Conservation (phyloP, 2,113 vertebrate species). For the Ranitomeya variabilis region DNA sequence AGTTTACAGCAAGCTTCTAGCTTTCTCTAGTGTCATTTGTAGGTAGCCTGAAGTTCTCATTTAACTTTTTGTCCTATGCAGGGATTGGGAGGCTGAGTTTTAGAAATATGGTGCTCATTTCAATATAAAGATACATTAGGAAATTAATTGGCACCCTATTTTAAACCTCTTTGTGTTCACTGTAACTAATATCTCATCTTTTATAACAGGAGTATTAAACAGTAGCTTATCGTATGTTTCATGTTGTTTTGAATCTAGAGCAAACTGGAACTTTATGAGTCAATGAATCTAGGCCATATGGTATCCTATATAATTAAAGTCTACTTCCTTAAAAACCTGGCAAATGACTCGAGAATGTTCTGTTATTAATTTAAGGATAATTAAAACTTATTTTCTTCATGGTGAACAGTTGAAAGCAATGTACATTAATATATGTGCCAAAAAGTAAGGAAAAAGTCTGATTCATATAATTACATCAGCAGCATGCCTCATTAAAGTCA, state of each 20-base stretch:
- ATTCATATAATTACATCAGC: too few relatives aligned
- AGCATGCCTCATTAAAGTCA: background rate
- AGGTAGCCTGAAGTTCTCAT: too few relatives aligned
- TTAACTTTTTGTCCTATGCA: too few relatives aligned
- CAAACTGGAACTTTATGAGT: background rate
- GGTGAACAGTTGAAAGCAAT: background rate
- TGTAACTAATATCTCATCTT: background rate
- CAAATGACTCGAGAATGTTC: background rate
- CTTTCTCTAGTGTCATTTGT: background rate
- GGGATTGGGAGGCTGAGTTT: too few relatives aligned
- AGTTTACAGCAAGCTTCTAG: background rate
- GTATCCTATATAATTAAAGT: background rate
- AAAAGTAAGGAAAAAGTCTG: background rate
- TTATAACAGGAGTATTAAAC: background rate
- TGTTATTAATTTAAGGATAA: background rate
- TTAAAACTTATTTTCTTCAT: background rate
- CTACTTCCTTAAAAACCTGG: constrained; percentile 8
- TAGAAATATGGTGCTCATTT: background rate
- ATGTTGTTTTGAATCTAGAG: background rate
- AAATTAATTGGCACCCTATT: background rate
- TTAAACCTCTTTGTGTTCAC: background rate
- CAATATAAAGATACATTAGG: background rate
- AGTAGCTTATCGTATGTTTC: background rate
- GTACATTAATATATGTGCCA: background rate
- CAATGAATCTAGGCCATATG: constrained; percentile 1